Conservation (phyloP, 2,797 vertebrate species). For the Forpus xanthops region DNA sequence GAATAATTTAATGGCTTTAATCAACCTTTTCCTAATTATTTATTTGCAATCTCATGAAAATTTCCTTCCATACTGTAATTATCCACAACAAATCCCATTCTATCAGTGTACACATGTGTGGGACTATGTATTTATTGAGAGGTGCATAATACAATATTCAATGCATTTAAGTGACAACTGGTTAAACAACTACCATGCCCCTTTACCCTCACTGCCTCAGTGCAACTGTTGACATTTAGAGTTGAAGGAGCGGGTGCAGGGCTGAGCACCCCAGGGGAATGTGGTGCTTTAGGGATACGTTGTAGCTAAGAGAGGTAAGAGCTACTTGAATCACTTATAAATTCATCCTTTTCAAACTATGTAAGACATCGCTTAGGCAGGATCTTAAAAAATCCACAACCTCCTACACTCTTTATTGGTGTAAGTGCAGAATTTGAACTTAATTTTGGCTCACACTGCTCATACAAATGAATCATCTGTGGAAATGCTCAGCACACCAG, state of each 20-base stretch:
- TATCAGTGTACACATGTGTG: not conserved
- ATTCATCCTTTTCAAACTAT: conserved; percentile 28
- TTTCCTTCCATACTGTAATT: not conserved
- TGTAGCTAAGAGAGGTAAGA: not conserved
- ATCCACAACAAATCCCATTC: not conserved
- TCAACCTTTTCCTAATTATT: not conserved
- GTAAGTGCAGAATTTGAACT: conserved; percentile 41
- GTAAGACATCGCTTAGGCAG: conserved; percentile 32
- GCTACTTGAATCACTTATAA: not conserved
- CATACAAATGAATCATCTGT: conserved; percentile 61
- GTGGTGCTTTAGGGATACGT: not conserved
- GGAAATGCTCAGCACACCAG: not conserved
- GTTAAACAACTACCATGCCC: not conserved
- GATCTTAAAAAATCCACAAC: conserved; percentile 47
- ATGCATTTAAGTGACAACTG: not conserved
- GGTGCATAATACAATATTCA: not conserved
- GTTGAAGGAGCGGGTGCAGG: not conserved
- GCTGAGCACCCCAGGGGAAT: not conserved
- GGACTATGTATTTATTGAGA: not conserved
- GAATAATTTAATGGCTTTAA: not conserved
- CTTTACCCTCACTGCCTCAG: not conserved
- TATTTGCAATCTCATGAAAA: not conserved
- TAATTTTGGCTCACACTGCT: conserved; percentile 51
- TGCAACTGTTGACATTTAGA: not conserved
- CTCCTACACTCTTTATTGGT: conserved; percentile 55